Base-by-base conservation (phyloP, 2,797 vertebrate species). In the Leptodactylus fallax region DNA sequence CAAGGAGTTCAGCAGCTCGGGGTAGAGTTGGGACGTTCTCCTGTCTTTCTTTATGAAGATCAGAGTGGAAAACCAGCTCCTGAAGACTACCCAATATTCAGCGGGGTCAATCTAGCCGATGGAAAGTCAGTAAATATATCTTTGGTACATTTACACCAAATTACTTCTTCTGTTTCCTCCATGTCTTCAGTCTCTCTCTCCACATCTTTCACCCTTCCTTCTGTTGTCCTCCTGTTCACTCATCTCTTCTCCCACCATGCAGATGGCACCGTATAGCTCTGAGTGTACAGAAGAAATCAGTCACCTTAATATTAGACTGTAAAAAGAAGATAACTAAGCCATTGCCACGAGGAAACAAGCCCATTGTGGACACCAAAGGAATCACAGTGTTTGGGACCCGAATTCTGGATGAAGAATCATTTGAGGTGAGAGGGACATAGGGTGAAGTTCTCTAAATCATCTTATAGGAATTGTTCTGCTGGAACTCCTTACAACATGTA, bases 251-350 rank as follows among this genome's bases (percentile, higher is more conserved):
- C 79, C 91, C 84, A 88, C 51, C 6, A 5, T 79, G 74, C 61
- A 98, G 97, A 95, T 98, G 97, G 97, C 97, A 98, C 87, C 97
- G 93, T 72, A 92, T 98, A 72, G 97, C 97, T 3, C 90, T 98
- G 92, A 97, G 97, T 1, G 95, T 98, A 74, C 96, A 95, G 83
- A 96, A 96, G 91, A 96, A 97, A 72, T 96, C 95, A 1, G 95
- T 97, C 89, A 98, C 97, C 0, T 93, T 98, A 90, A 92, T 98
- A 88, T 89, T 98, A 91, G 97, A 98, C 92, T 98, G 97, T 89
- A 96, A 97, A 93, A 97, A 97, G 94, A 94, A 93, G 47, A 95
- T 96, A 90, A 96, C 94, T 19, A 94, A 93, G 23, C 82, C 95
- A 0, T 93, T 98, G 56, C 93, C 95, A 1, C 95, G 97, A 11